Evolutionary conservation across 53 echinoderm and acorn worm genomes (phyloP), one percentile per base, ranked within the genome.

Genomic region (Crossaster papposus): DNA sequence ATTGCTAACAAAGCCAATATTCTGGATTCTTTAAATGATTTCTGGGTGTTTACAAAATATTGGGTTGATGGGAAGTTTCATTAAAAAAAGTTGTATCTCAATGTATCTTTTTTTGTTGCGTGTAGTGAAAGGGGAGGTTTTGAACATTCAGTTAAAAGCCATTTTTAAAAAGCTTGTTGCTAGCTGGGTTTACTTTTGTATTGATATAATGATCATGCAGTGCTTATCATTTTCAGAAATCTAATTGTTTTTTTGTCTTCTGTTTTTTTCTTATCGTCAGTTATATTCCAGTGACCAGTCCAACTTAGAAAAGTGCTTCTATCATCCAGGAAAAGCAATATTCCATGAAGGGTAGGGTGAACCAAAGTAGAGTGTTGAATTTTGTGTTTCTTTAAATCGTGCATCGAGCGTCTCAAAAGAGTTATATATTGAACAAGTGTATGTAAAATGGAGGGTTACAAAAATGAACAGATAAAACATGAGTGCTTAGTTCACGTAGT

Each of bases 331-430:
- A 2, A 78, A 83, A 23, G 92, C 97, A 68, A 88, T 97, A 3
- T 97, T 97, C 80, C 97, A 97, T 90, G 97, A 97, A 94, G 97
- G 97, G 97, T 97, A 81, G 88, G 97, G 92, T 51, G 2, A 26
- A 68, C n/a, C n/a, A 28, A 28, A 28, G 24, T 28, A 9, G 9
- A 44, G 6, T 68, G 68, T 68, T 68, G 24, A 28, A 20, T 4
- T 28, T 68, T 20, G 22, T 11, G 17, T 26, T 68, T 68, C 18
- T 14, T 62, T 14, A 17, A 62, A 23, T 62, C 44, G 9, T 44
- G 44, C 44, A 0, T 7, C 6, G 44, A 44, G 44, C 9, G 44
- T 44, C 9, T 44, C 0, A 44, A 9, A 44, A 44, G n/a, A n/a
- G 44, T 44, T 44, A 44, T 44, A 44, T 7, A 44, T 44, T 44